Evolutionary conservation across 2,797 vertebrate species (phyloP).

Genomic region (Margarornis squamiger): DNA sequence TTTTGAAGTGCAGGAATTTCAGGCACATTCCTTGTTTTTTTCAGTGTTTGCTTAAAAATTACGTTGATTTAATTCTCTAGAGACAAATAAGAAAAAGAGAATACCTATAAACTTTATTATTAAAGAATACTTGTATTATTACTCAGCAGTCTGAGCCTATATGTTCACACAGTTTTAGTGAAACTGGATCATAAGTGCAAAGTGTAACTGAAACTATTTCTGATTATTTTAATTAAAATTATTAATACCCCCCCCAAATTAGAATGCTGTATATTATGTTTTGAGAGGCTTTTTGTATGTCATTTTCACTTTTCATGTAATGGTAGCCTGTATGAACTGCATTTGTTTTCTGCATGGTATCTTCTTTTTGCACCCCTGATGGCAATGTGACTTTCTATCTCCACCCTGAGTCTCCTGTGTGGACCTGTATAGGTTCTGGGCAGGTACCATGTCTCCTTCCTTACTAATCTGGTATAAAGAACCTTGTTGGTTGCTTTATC

Average conservation of each 20-base stretch:
- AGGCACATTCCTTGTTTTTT: neutral
- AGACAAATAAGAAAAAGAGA: neutral
- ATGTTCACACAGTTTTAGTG: neutral
- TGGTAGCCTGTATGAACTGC: neutral
- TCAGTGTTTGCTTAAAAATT: neutral
- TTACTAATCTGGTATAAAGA: neutral
- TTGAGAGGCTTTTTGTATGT: neutral
- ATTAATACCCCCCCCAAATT: neutral
- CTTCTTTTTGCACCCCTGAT: accelerated
- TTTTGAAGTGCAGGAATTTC: neutral
- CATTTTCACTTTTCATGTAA: neutral
- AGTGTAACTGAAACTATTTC: neutral
- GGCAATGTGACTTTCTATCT: neutral
- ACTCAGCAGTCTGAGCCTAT: neutral
- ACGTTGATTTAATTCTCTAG: neutral
- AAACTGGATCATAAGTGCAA: neutral
- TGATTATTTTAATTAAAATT: neutral
- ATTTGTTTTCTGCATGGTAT: accelerated
- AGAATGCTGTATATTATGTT: neutral
- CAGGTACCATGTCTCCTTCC: neutral
- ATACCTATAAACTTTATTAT: neutral
- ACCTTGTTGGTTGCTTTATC: neutral
- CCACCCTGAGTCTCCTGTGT: neutral
- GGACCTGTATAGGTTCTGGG: neutral
- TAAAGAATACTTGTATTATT: neutral